Conservation (phyloP, 2,888 invertebrate genomes). For the Heteromyza rotundicornis region DNA sequence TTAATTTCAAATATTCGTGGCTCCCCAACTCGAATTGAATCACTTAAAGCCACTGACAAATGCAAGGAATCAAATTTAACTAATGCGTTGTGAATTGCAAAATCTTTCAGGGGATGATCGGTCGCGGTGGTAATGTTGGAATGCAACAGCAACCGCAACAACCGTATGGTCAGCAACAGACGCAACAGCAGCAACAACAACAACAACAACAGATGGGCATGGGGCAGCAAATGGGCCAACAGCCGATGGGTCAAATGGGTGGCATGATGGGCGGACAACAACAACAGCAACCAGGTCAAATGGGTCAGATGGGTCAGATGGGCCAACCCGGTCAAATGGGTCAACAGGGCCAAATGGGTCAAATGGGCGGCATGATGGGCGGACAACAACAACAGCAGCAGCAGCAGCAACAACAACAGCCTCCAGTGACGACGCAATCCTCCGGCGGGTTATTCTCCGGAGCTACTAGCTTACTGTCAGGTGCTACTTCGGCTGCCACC, state of each 20-base stretch:
- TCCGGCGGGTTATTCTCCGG: constrained; percentile 61
- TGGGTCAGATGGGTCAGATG: constrained; percentile 34
- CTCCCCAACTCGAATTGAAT: no score
- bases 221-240: constrained; percentile 33
- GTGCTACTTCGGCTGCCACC: constrained; percentile 63
- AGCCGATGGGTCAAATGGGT: constrained; percentile 43
- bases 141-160: constrained; percentile 57
- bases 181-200: constrained; percentile 42
- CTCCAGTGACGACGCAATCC: constrained; percentile 57
- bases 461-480: constrained; percentile 62
- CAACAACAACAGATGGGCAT: constrained; percentile 39
- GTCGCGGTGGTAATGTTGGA: constrained; percentile 63
- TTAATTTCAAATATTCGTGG: no score
- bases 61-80: no score
- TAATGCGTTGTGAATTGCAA: background rate
- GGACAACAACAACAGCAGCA: constrained; percentile 27
- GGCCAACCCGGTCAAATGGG: constrained; percentile 32
- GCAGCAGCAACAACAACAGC: constrained; percentile 51
- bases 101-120: constrained; percentile 64
- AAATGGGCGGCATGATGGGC: constrained; percentile 39
- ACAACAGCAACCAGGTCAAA: constrained; percentile 22
- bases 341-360: constrained; percentile 33
- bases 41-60: no score
- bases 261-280: constrained; percentile 30
- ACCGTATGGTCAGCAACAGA: constrained; percentile 55